Evolutionary conservation across 2,113 vertebrate genomes (phyloP).

Genomic region (Oncorhynchus clarkii): DNA sequence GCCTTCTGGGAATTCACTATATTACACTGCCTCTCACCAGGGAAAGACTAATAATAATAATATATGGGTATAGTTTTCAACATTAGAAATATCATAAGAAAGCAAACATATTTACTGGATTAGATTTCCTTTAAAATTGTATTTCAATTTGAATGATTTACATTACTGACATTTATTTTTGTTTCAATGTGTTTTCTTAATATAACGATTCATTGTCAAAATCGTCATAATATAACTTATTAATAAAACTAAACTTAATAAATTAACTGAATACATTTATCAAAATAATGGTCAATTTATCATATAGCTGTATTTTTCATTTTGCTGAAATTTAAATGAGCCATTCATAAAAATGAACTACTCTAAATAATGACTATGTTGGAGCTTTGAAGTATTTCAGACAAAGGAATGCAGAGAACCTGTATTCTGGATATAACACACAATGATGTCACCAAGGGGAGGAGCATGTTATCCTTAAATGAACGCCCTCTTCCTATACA

Average conservation of each 20-base stretch:
- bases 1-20: constrained; percentile 69
- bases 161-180: not conserved
- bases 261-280: not conserved
- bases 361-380: not conserved
- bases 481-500: constrained; percentile 39
- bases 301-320: not conserved
- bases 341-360: not conserved
- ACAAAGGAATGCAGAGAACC: constrained; percentile 58
- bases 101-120: not conserved
- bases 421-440: constrained; percentile 61
- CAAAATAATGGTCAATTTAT: not conserved
- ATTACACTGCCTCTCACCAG: constrained; percentile 65
- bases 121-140: not conserved
- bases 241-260: not conserved
- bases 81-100: constrained; percentile 11
- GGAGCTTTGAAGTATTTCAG: constrained; percentile 30
- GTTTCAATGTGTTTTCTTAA: not conserved
- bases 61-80: constrained; percentile 33
- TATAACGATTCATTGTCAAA: not conserved
- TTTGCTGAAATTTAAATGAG: not conserved
- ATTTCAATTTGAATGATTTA: not conserved
- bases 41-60: constrained; percentile 27
- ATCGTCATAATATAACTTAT: not conserved
- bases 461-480: constrained; percentile 52
- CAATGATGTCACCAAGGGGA: constrained; percentile 42